phyloP scores from a whole-genome alignment of 2,113 vertebrate genomes.

The Empidonax alnorum region DNA sequence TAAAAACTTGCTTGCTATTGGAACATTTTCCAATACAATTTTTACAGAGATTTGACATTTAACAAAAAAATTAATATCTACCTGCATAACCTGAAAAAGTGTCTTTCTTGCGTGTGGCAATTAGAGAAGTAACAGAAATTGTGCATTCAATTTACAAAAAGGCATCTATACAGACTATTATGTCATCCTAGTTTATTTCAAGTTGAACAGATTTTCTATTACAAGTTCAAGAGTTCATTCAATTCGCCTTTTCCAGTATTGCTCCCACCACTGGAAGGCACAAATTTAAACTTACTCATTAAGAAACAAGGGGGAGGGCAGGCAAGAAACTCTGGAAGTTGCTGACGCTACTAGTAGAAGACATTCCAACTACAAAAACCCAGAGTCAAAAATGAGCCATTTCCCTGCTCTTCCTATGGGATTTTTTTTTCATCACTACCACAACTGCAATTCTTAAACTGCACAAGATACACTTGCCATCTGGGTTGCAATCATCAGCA shows the following conservation, averaged over 20 bases:
- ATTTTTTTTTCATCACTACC: not conserved
- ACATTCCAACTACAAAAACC: not conserved
- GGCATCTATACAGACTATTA: not conserved
- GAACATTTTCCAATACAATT: not conserved
- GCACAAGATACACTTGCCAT: not conserved
- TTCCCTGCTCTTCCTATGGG: not conserved
- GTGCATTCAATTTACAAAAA: not conserved
- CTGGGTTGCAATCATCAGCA: not conserved
- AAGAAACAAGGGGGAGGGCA: not conserved
- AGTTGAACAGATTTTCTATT: not conserved
- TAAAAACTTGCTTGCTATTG: not conserved
- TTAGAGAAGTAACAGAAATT: rapidly evolving
- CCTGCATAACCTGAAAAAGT: not conserved
- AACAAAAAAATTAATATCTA: not conserved
- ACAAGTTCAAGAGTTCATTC: not conserved
- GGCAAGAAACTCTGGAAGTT: not conserved
- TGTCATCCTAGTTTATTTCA: not conserved
- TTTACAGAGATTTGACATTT: not conserved
- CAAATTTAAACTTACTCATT: not conserved
- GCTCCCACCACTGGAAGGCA: not conserved
- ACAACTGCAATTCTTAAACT: not conserved
- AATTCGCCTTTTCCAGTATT: not conserved
- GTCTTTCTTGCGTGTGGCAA: not conserved
- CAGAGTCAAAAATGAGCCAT: not conserved
- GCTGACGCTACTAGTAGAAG: not conserved